Percentiles rank a stretch among this genome's conserved stretches.
phyloP scores from a whole-genome alignment of 2,888 invertebrate genomes.

The Pyrgus malvae region DNA sequence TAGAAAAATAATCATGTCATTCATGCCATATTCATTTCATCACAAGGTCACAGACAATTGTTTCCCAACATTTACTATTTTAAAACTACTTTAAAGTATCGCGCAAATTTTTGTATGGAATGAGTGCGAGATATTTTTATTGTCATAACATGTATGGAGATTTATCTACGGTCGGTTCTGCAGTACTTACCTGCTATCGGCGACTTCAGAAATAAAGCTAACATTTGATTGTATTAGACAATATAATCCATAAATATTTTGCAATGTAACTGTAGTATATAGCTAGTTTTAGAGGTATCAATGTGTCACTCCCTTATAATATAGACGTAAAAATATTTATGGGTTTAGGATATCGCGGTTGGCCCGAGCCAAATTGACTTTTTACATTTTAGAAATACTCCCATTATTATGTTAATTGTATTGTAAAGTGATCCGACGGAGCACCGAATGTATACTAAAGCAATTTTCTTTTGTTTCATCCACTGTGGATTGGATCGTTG shows the following conservation, averaged over 20 bases:
- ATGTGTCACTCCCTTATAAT: constrained; percentile 1
- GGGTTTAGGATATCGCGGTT: constrained; percentile 11
- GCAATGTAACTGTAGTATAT: constrained; percentile 22
- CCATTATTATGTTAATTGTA: constrained; percentile 4
- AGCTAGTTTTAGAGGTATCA: constrained; percentile 16
- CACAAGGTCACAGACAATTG: too few relatives aligned
- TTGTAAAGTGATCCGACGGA: constrained; percentile 3
- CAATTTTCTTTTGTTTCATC: constrained; percentile 81
- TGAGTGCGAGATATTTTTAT: neutral
- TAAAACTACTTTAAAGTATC: neutral
- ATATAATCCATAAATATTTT: constrained; percentile 27
- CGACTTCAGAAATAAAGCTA: constrained; percentile 11
- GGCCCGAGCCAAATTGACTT: constrained; percentile 15
- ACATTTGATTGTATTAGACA: constrained; percentile 24
- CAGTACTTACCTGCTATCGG: constrained; percentile 20
- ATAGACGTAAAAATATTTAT: constrained; percentile 24
- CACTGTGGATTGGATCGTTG: constrained; percentile 67
- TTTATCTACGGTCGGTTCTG: constrained; percentile 12
- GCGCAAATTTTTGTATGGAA: neutral
- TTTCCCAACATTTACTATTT: too few relatives aligned
- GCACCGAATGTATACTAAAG: constrained; percentile 53
- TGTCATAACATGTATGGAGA: constrained; percentile 12
- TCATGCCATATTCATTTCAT: too few relatives aligned
- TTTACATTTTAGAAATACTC: constrained; percentile 10
- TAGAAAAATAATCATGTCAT: too few relatives aligned